phyloP scores from a whole-genome alignment of 2,113 vertebrate species.

The Platysternon megacephalum region DNA sequence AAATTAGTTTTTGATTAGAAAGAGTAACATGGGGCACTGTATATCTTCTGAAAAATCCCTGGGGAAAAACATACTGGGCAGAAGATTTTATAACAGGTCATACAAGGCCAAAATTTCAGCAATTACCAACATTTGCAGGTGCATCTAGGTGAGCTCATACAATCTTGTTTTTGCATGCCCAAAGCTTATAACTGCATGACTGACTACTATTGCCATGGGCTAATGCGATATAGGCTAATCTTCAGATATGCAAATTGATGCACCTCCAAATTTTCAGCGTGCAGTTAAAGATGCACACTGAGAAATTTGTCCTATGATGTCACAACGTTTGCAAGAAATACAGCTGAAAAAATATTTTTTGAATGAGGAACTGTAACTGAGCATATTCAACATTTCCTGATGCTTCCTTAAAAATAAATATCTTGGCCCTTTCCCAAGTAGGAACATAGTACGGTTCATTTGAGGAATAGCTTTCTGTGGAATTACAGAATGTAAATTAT shows the following conservation, averaged over 20 bases:
- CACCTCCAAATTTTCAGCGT: neutral
- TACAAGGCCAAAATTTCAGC: neutral
- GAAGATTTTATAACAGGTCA: neutral
- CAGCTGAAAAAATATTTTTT: neutral
- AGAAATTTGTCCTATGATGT: neutral
- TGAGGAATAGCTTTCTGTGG: neutral
- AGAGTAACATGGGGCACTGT: neutral
- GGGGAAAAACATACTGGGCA: neutral
- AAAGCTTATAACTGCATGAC: neutral
- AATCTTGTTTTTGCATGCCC: neutral
- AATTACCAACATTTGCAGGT: neutral
- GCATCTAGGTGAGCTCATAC: neutral
- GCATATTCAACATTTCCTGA: neutral
- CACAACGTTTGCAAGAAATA: neutral
- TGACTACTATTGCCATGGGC: neutral
- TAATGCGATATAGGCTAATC: neutral
- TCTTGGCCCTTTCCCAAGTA: neutral
- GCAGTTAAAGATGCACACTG: neutral
- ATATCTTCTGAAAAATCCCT: neutral
- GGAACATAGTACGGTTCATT: neutral
- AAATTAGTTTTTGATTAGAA: neutral
- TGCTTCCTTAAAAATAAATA: neutral
- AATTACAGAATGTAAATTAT: too few species aligned
- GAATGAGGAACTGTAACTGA: neutral
- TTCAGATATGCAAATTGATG: neutral